Conservation (phyloP, 1,140 invertebrate species). For the Drosophila pruinosa region DNA sequence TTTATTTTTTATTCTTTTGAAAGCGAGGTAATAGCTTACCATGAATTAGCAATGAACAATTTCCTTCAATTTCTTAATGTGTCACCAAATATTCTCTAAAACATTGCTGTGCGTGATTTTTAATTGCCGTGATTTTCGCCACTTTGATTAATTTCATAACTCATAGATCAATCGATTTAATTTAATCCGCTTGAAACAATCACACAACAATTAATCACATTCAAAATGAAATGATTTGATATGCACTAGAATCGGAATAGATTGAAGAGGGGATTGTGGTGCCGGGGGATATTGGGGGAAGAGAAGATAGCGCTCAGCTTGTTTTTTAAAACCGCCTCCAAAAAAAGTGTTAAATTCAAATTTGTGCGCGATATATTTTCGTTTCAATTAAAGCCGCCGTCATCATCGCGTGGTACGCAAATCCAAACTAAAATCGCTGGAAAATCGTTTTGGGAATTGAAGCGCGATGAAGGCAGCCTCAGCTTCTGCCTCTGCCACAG, state of each 20-base stretch:
- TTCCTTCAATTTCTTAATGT: not conserved
- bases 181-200: not conserved
- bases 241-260: conserved; percentile 1
- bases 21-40: conserved; percentile 1
- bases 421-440: conserved; percentile 81
- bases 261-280: not conserved
- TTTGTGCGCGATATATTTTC: conserved; percentile 37
- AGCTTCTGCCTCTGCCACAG: conserved; percentile 20
- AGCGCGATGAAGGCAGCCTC: conserved; percentile 73
- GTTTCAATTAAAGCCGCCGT: conserved; percentile 74
- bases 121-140: not conserved
- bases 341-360: conserved; percentile 16
- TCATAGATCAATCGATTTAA: conserved; percentile 17
- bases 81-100: not conserved
- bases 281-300: not conserved
- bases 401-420: conserved; percentile 77
- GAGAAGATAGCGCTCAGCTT: conserved; percentile 7
- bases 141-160: conserved; percentile 15
- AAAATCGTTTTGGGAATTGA: conserved; percentile 77
- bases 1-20: not conserved
- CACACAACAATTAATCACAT: conserved; percentile 30
- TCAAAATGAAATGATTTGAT: not conserved
- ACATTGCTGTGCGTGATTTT: not conserved
- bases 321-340: conserved; percentile 26
- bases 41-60: not conserved